Evolutionary conservation across 2,797 vertebrate species (phyloP).

Genomic region (Pygocentrus nattereri): DNA sequence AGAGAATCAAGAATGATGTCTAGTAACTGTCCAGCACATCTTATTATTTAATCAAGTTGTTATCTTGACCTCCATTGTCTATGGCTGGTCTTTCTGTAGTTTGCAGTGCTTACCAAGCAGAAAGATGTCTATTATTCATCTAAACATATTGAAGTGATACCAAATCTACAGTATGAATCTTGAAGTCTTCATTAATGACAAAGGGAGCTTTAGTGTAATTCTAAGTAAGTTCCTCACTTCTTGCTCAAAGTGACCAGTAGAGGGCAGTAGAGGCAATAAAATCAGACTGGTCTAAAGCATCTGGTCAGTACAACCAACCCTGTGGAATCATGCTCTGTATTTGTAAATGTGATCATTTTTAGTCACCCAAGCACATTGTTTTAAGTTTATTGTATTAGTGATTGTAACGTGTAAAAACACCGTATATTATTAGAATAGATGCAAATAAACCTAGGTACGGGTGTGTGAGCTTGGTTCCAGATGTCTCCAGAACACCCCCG

Average conservation of each 20-base stretch:
- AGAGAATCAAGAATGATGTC: too few relatives aligned
- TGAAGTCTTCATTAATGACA: neutral
- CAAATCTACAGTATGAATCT: neutral
- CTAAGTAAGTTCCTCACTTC: neutral
- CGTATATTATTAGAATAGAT: too few relatives aligned
- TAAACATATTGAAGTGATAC: neutral
- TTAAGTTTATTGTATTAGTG: too few relatives aligned
- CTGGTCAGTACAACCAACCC: neutral
- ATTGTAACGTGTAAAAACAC: too few relatives aligned
- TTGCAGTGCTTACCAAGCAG: neutral
- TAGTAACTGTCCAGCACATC: too few relatives aligned
- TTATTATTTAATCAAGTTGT: too few relatives aligned
- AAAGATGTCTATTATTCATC: neutral
- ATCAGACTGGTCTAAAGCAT: constrained; percentile 29
- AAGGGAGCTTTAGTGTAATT: neutral
- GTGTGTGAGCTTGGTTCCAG: too few relatives aligned
- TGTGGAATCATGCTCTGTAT: neutral
- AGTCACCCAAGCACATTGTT: too few relatives aligned
- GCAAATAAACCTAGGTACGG: too few relatives aligned
- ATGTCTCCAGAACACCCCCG: too few relatives aligned
- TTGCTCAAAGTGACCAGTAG: constrained; percentile 63
- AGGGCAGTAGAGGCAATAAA: constrained; percentile 66
- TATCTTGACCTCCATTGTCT: too few relatives aligned
- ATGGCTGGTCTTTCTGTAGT: too few relatives aligned
- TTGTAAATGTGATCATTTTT: neutral